phyloP scores from a whole-genome alignment of 1,140 invertebrate genomes.

The Manduca sexta region DNA sequence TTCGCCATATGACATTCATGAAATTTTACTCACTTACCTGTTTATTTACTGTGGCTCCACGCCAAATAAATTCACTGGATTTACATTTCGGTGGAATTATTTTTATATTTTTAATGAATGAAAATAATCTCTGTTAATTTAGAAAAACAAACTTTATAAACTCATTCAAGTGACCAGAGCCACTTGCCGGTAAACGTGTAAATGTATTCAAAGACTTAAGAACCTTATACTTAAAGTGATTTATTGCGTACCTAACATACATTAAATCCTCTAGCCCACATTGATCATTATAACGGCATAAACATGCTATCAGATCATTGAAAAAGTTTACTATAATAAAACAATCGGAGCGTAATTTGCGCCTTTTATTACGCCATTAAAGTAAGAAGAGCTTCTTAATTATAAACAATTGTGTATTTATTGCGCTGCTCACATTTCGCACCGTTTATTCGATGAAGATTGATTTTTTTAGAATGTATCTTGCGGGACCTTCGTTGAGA shows the following conservation, averaged over 20 bases:
- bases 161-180: no score
- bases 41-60: background rate
- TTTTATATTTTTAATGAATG: no score
- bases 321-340: conserved; percentile 19
- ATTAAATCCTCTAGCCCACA: conserved; percentile 3
- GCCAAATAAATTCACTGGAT: background rate
- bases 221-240: background rate
- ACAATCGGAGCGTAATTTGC: conserved; percentile 20
- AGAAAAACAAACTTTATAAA: no score
- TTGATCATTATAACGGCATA: conserved; percentile 9
- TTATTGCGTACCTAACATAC: conserved; percentile 1
- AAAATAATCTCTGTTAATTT: no score
- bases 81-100: no score
- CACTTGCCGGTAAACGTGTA: no score
- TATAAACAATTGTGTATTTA: conserved; percentile 52
- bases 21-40: conserved; percentile 8
- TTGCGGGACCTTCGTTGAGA: no score
- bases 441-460: background rate
- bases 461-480: no score
- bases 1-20: conserved; percentile 22
- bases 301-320: conserved; percentile 15
- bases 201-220: no score
- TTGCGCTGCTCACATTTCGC: conserved; percentile 25
- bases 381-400: conserved; percentile 46
- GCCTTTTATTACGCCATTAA: conserved; percentile 49